Base-by-base conservation (phyloP, 2,888 invertebrate genomes). In the Erebia aethiops region DNA sequence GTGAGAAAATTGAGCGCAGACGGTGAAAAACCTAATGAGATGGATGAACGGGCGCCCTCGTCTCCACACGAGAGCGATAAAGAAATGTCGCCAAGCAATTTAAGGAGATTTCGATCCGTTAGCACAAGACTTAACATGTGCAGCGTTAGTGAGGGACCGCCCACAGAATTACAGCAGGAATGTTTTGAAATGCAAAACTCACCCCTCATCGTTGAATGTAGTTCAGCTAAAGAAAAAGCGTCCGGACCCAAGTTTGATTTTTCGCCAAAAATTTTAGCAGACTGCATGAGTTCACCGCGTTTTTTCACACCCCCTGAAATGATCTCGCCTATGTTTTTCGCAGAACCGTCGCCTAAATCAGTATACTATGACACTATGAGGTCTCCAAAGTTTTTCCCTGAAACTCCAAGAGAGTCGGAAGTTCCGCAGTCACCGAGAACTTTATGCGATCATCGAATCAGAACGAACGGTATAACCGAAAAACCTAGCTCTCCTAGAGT, bases 251-350 rank as follows among this genome's bases (percentile, higher is more conserved):
- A 92, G 75, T 93, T 93, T 69, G 91, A 93, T 76, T 93, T 92
- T 74, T 93, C 93, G 0, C 93, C 93, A 0, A 92, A 87, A 77
- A 81, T 90, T 9, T 76, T 91, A 72, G 85, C 87, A 0, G 93
- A 92, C 64, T 84, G 84, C 14, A 81, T 89, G 73, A 85, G 82
- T 57, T 93, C 93, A 0, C 94, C 94, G 0, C 81, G 91, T 11
- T 92, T 91, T 74, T 93, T 93, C 71, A 92, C 92, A 0, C 92
- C 93, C 0, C 93, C 93, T 0, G 93, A 93, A 76, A 87, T 85
- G 57, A 86, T 87, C 0, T 91, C 92, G 0, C 93, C 93, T 0
- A 86, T 88, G 84, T 93, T 92, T 73, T 93, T 92, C 72, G 82
- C 88, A 0, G 92, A 92, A 64, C 90, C 91, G 0, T 91, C 91